phyloP scores from a whole-genome alignment of 2,797 vertebrate genomes.

The Coreius guichenoti region DNA sequence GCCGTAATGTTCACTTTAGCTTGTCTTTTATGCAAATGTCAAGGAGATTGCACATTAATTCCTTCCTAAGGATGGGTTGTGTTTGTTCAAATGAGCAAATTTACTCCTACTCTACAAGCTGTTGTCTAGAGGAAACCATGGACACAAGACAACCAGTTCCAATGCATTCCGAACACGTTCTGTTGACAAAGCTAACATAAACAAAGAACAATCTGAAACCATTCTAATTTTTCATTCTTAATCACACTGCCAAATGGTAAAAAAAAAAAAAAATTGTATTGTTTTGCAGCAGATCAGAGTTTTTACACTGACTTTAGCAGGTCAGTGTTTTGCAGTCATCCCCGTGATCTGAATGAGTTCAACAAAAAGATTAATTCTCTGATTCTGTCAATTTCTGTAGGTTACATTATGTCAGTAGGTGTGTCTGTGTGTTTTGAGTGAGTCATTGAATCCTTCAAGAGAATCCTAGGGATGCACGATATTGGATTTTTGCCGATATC shows the following conservation, averaged over 20 bases:
- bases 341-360: not conserved
- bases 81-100: constrained; percentile 1
- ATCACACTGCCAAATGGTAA: too few relatives aligned
- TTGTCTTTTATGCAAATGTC: not conserved
- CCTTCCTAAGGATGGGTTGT: not conserved
- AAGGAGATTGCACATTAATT: not conserved
- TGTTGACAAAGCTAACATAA: not conserved
- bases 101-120: not conserved
- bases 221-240: not conserved
- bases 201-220: not conserved
- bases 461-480: too few relatives aligned
- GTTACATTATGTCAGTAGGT: not conserved
- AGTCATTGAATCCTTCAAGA: not conserved
- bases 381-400: not conserved
- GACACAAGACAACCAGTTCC: not conserved
- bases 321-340: not conserved
- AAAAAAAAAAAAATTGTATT: not conserved
- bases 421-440: not conserved
- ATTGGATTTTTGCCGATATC: too few relatives aligned
- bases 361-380: not conserved
- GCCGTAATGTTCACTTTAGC: not conserved
- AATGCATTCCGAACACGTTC: not conserved
- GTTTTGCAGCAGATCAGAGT: not conserved
- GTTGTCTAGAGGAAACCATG: not conserved
- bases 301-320: not conserved